phyloP scores from a whole-genome alignment of 2,113 vertebrate genomes.

The Sturnus vulgaris region DNA sequence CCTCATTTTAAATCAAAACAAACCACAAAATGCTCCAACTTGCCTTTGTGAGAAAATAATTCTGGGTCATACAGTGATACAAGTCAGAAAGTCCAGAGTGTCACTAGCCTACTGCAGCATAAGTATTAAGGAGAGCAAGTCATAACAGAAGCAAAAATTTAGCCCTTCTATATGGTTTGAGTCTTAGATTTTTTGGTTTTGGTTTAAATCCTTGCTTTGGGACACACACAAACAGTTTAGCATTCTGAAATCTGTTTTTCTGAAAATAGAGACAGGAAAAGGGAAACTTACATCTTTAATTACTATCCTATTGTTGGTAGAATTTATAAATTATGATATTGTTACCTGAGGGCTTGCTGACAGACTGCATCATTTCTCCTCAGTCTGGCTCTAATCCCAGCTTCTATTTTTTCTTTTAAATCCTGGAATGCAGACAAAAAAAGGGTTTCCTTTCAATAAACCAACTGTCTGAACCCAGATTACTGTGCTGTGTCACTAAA shows the following conservation, averaged over 20 bases:
- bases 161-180: background rate
- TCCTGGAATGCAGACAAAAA: constrained; percentile 74
- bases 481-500: constrained; percentile 30
- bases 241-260: constrained; percentile 35
- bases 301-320: constrained; percentile 68
- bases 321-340: constrained; percentile 74
- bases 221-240: background rate
- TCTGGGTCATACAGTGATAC: background rate
- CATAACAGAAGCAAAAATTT: constrained; percentile 37
- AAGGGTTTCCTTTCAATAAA: constrained; percentile 63
- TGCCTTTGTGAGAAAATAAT: background rate
- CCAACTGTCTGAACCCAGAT: constrained; percentile 69
- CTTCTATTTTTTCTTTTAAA: constrained; percentile 55
- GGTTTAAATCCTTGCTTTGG: constrained; percentile 35
- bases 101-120: background rate
- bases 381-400: constrained; percentile 67
- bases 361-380: constrained; percentile 67
- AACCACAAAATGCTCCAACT: background rate
- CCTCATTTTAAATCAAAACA: constrained; percentile 24
- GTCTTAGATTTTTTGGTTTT: background rate
- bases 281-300: constrained; percentile 61
- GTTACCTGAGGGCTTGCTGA: constrained; percentile 77
- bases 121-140: constrained; percentile 15
- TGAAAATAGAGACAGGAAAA: constrained; percentile 29
- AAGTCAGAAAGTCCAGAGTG: background rate